Percentiles rank a stretch among this genome's conserved stretches.
These are phyloP conservation scores for Chrysina gloriosa DNA, from an alignment of 2,888 invertebrate genomes.

Conservation along the genomic window DNA sequence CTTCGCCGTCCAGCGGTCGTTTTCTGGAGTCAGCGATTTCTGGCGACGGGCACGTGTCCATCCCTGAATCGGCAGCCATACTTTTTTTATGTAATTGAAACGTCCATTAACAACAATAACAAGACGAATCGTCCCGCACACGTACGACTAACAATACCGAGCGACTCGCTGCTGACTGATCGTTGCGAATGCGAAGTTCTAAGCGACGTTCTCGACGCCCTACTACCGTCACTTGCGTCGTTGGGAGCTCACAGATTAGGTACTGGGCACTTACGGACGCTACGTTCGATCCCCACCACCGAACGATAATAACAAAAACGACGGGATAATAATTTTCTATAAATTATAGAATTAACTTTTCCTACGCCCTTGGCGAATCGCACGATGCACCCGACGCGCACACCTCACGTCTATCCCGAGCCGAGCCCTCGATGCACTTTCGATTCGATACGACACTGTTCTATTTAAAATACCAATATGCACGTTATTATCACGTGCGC, in stretches of 20 bases:
- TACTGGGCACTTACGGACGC: conserved; percentile 21
- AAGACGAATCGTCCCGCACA: conserved; percentile 40
- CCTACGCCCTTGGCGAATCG: not conserved
- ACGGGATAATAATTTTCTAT: not conserved
- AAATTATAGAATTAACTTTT: conserved; percentile 17
- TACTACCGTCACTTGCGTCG: conserved; percentile 42
- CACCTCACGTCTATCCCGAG: not conserved
- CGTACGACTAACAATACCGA: conserved; percentile 46
- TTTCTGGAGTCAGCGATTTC: conserved; percentile 92
- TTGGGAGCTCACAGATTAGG: conserved; percentile 44
- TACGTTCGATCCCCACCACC: conserved; percentile 6
- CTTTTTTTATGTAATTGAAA: conserved; percentile 60
- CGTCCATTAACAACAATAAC: conserved; percentile 47
- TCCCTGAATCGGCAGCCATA: conserved; percentile 93
- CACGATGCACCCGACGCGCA: not conserved
- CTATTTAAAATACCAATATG: conserved; percentile 15
- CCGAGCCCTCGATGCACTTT: conserved; percentile 16
- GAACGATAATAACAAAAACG: not conserved
- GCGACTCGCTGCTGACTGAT: conserved; percentile 34
- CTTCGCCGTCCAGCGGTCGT: conserved; percentile 88
- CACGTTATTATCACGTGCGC: conserved; percentile 43
- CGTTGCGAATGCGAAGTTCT: conserved; percentile 24
- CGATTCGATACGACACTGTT: conserved; percentile 18
- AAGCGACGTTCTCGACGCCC: conserved; percentile 43
- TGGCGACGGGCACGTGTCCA: conserved; percentile 94